These are phyloP conservation scores for Hucho hucho DNA, from an alignment of 2,113 vertebrate species.

Conservation along the genomic window DNA sequence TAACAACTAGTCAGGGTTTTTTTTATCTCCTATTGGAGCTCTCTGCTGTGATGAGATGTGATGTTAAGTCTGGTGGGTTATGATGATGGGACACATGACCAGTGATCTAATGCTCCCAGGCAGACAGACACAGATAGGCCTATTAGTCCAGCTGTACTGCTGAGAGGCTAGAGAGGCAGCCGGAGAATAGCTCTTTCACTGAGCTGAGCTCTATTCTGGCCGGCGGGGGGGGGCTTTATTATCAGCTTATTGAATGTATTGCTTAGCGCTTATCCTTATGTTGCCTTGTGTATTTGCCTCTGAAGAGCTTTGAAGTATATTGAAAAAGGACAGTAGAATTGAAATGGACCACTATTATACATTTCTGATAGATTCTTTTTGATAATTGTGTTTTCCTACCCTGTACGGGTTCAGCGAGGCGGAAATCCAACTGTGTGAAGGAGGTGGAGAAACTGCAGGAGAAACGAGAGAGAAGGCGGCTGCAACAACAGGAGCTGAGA, in stretches of 20 bases:
- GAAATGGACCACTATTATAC: too few relatives aligned
- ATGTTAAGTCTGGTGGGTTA: too few relatives aligned
- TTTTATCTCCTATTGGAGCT: background rate
- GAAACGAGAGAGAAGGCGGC: slow-evolving; percentile 90
- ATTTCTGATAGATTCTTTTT: background rate
- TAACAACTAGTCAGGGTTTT: background rate
- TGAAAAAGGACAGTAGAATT: too few relatives aligned
- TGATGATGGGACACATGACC: background rate
- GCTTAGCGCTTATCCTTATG: background rate
- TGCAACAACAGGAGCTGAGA: slow-evolving; percentile 94
- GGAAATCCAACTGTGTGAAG: slow-evolving; percentile 98
- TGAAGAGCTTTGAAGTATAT: background rate
- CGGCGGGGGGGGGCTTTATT: background rate
- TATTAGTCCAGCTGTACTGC: slow-evolving; percentile 33
- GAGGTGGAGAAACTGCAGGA: slow-evolving; percentile 98
- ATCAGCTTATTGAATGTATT: background rate
- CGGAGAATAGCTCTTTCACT: slow-evolving; percentile 59
- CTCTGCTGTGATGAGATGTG: slow-evolving; percentile 3
- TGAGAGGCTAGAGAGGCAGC: background rate
- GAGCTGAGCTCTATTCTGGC: background rate
- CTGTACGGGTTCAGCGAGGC: slow-evolving; percentile 78
- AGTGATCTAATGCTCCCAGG: slow-evolving; percentile 51
- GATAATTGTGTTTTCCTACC: background rate
- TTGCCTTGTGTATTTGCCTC: background rate
- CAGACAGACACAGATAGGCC: slow-evolving; percentile 2